phyloP scores from a whole-genome alignment of 2,113 vertebrate species.

The Manacus vitellinus region DNA sequence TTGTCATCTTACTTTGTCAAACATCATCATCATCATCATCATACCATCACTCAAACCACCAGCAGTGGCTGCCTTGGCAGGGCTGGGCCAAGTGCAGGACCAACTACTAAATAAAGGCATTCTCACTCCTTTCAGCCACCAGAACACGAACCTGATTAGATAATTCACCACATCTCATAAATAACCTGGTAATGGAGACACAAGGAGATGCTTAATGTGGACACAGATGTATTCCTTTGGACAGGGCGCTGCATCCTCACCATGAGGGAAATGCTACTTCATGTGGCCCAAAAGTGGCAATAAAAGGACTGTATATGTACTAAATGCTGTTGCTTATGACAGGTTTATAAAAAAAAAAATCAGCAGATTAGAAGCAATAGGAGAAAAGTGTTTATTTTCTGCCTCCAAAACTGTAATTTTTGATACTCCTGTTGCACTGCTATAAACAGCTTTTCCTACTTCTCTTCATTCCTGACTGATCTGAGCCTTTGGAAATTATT shows the following conservation, averaged over 20 bases:
- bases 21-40: not conserved
- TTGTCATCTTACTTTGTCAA: not conserved
- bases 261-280: not conserved
- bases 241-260: not conserved
- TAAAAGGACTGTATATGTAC: not conserved
- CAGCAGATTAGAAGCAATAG: not conserved
- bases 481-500: not conserved
- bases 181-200: not conserved
- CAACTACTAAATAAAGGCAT: not conserved
- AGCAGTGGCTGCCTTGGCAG: not conserved
- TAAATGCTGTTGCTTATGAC: not conserved
- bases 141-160: not conserved
- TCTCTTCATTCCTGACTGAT: not conserved
- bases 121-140: not conserved
- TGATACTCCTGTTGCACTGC: not conserved
- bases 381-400: not conserved
- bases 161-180: not conserved
- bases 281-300: not conserved
- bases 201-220: not conserved
- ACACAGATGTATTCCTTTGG: not conserved
- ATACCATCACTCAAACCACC: not conserved
- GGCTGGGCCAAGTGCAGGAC: fast-evolving
- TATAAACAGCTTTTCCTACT: not conserved
- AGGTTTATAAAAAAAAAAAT: not conserved
- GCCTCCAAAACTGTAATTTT: not conserved